Percentiles rank a stretch among this genome's conserved stretches.
Conservation (phyloP, 2,113 vertebrate genomes). For the Scartelaos histophorus region DNA sequence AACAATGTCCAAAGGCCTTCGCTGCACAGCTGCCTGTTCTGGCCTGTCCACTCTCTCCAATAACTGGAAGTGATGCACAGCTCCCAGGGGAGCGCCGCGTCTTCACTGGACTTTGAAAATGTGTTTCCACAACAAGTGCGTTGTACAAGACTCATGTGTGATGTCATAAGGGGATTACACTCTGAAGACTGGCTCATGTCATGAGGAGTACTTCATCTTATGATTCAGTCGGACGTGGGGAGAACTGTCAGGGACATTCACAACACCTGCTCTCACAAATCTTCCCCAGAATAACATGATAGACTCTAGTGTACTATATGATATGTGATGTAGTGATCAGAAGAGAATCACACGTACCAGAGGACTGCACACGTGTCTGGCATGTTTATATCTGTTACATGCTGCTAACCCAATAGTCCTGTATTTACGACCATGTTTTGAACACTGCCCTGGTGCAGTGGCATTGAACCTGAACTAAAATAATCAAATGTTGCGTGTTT, state of each 20-base stretch:
- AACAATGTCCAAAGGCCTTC: background rate
- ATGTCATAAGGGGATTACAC: background rate
- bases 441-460: conserved; percentile 35
- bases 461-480: conserved; percentile 51
- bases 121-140: conserved; percentile 39
- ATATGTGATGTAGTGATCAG: background rate
- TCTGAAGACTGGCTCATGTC: conserved; percentile 14
- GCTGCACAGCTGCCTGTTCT: conserved; percentile 55
- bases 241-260: conserved; percentile 18
- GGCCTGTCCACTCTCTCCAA: conserved; percentile 30
- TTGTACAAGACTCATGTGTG: conserved; percentile 27
- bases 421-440: conserved; percentile 32
- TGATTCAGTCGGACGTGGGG: background rate
- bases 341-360: background rate
- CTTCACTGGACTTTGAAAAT: conserved; percentile 26
- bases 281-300: background rate
- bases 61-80: conserved; percentile 65
- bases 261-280: conserved; percentile 31
- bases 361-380: background rate
- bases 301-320: background rate
- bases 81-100: conserved; percentile 27
- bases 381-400: background rate
- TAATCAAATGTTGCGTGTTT: conserved; percentile 41
- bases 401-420: conserved; percentile 16
- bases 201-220: conserved; percentile 9